A percentile compares a stretch with the other conserved stretches of the same genome.
Evolutionary conservation across 64 coral and sea anemone species (phyloP).

Genomic region (Stichodactyla helianthus): DNA sequence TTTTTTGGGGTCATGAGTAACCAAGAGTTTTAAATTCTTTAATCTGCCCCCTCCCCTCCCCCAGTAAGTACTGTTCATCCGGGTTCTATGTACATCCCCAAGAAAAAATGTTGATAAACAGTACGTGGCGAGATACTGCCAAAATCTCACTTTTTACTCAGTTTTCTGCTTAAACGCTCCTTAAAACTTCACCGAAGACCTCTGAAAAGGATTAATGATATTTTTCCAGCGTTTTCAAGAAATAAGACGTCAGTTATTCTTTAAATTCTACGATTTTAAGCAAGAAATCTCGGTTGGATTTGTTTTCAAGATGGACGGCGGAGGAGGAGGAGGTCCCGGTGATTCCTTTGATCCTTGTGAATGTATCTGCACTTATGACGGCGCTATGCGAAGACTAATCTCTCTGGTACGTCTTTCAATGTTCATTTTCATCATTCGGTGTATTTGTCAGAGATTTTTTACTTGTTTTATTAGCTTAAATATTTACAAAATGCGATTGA

Average conservation of each 20-base stretch:
- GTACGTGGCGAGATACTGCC: neutral
- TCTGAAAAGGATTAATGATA: neutral
- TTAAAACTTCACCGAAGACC: neutral
- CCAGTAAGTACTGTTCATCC: neutral
- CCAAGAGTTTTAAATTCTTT: too few species aligned
- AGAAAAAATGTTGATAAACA: slow-evolving; percentile 21
- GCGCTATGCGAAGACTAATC: slow-evolving; percentile 94
- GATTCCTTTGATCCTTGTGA: slow-evolving; percentile 96
- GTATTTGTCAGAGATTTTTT: neutral
- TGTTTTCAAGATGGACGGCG: slow-evolving; percentile 29
- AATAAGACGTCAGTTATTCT: neutral
- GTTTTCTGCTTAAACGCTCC: neutral
- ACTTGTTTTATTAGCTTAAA: neutral
- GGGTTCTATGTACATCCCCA: neutral
- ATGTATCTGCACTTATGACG: slow-evolving; percentile 96
- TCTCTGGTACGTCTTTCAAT: slow-evolving; percentile 63
- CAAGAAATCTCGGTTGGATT: neutral
- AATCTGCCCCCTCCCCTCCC: neutral
- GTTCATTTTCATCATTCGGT: neutral
- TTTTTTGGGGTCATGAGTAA: too few species aligned
- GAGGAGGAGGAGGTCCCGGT: slow-evolving; percentile 57
- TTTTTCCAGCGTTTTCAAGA: neutral
- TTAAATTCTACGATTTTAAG: neutral
- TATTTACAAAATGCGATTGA: neutral
- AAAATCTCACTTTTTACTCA: neutral